phyloP scores from a whole-genome alignment of 2,113 vertebrate genomes.

The Daphoenositta chrysoptera region DNA sequence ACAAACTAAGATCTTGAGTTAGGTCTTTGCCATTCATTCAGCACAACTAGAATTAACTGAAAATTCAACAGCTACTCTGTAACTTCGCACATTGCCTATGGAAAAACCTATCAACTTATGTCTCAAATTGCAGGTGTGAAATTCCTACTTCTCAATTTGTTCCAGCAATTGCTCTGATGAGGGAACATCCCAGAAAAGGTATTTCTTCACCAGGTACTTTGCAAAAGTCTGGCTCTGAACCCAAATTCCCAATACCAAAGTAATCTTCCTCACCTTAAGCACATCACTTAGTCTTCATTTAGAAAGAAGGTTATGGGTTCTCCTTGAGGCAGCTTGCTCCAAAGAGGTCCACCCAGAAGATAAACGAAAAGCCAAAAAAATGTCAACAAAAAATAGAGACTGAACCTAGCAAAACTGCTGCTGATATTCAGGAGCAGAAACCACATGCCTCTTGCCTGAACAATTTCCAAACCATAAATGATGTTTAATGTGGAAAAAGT shows the following conservation, averaged over 20 bases:
- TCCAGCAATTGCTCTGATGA: constrained; percentile 15
- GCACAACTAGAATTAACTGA: background rate
- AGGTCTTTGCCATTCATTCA: background rate
- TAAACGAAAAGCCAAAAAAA: constrained; percentile 30
- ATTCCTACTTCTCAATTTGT: constrained; percentile 17
- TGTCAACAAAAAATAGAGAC: constrained; percentile 38
- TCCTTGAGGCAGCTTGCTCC: background rate
- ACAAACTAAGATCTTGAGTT: background rate
- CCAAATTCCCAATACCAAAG: background rate
- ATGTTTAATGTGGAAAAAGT: constrained; percentile 65
- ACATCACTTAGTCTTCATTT: background rate
- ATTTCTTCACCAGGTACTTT: background rate
- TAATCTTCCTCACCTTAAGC: background rate
- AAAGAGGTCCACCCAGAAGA: constrained; percentile 32
- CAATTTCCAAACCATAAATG: constrained; percentile 63
- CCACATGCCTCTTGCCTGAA: constrained; percentile 53
- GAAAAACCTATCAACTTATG: constrained; percentile 32
- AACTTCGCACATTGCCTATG: background rate
- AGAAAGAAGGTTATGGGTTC: background rate
- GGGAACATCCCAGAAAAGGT: constrained; percentile 1
- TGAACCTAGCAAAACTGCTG: constrained; percentile 29
- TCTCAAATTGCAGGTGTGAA: constrained; percentile 22
- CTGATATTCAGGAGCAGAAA: constrained; percentile 38
- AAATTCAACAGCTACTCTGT: constrained; percentile 7
- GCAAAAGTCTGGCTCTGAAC: background rate